Evolutionary conservation across 1,140 invertebrate genomes (phyloP).

Genomic region (Platyura marginata): DNA sequence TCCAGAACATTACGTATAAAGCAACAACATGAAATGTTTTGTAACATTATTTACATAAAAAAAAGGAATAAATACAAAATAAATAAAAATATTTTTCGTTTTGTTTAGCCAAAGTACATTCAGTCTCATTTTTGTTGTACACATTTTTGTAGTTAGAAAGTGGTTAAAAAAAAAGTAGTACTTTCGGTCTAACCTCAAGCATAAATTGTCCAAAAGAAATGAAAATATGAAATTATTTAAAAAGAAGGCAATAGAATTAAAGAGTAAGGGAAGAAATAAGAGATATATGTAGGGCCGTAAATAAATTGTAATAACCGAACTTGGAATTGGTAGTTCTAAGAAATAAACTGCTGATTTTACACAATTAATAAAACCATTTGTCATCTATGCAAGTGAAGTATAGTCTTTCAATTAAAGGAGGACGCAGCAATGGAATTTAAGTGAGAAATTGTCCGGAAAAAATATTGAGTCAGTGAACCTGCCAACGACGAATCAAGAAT

Average conservation of each 20-base stretch:
- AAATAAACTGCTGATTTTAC: neutral
- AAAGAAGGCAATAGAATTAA: neutral
- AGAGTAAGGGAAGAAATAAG: neutral
- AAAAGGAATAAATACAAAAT: neutral
- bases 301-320: neutral
- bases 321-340: neutral
- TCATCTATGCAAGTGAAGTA: no score
- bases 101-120: no score
- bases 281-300: no score
- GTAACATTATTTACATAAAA: neutral
- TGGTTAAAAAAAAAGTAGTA: neutral
- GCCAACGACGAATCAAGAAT: no score
- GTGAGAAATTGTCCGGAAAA: no score
- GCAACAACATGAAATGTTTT: neutral
- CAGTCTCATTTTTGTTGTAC: no score
- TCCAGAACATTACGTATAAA: conserved; percentile 89
- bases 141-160: no score
- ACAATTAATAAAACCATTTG: no score
- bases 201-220: neutral
- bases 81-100: no score
- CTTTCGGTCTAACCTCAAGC: neutral
- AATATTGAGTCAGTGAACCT: no score
- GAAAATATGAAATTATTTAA: neutral
- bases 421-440: no score
- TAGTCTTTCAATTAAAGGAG: no score